Evolutionary conservation across 1,140 invertebrate species (phyloP), one percentile per base, ranked within the genome.

Genomic region (Chrysoperla carnea): DNA sequence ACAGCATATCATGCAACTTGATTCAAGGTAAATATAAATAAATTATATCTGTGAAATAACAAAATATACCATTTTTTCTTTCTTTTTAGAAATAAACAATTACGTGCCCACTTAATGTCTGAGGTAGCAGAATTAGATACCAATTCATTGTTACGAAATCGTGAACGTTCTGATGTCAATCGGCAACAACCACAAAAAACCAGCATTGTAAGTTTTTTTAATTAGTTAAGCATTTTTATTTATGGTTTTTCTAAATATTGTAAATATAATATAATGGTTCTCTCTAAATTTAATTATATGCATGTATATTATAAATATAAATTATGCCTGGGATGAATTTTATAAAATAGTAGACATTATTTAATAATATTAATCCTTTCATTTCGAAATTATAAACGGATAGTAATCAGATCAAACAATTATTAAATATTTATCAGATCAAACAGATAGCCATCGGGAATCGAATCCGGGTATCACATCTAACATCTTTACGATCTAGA

Each of bases 1-100:
- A 55, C 78, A 83, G 52, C 77, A 80, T 52, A 79, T 83, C 50
- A 67, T 80, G 62, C 79, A 85, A 56, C 57, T 86, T 36, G 82
- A 88, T 61, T 67, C 72, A 36, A 74, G 76, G 67, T 75, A 54
- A 43, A 27, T 28, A 37, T 35, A 39, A 49, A 33, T 12, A 7
- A 23, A 41, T 14, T 48, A 44, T 12, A 15, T 33, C 23, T 33
- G 29, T 38, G n/a, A 39, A 37, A 35, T 12, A n/a, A 40, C n/a
- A 37, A 6, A 14, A 15, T 31, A 29, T 46, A 44, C 13, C 44
- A 40, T 49, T 36, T 45, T 42, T 48, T 43, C 13, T 42, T 40
- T 47, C 17, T 36, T 63, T 62, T 13, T 51, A 76, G 76, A 56
- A 84, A 82, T 54, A 80, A 81, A 54, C 80, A 84, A 60, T 66